Evolutionary conservation across 2,113 vertebrate genomes (phyloP), one percentile per base, ranked within the genome.

Genomic region (Cochlearius cochlearius): DNA sequence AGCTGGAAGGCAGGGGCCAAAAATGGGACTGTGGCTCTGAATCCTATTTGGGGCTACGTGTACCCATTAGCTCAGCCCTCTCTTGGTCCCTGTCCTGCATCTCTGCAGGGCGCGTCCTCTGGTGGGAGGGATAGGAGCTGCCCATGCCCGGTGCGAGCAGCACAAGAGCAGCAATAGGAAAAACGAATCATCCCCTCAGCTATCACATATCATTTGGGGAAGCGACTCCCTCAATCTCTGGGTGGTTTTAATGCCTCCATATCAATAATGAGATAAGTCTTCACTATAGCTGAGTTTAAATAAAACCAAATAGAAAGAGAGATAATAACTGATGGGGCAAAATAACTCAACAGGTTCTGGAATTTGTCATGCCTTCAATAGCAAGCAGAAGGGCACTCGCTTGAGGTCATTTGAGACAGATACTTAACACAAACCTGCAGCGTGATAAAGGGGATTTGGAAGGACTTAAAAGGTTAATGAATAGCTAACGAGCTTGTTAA

Each of bases 381-480:
- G 49, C 36, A 81, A 82, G 73, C 11, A 15, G 81, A 68, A 82
- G 13, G 26, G 20, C 69, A 49, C 34, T 30, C 0, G 0, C 12
- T 83, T 68, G 63, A 72, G 83, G 60, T 81, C 68, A 41, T 38
- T 73, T 41, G 66, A 85, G 60, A 49, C 36, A 79, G 67, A 56
- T 2, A 59, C 32, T 91, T 43, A 82, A 64, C 76, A 80, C 47
- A 71, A 85, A 79, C 22, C 26, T 75, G 53, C 58, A 34, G 49
- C 12, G 17, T 81, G 86, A 78, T 62, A 92, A 75, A 91, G 45
- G 27, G 52, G 49, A 60, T 72, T 82, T 93, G 66, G 50, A 88
- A 92, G 47, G 50, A 45, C 47, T 94, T 91, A 36, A 69, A 69
- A 80, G 38, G 76, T 77, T 82, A 94, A 94, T 94, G 62, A 94